These are phyloP conservation scores for rabbit (Oryctolagus cuniculus) DNA, from an alignment of 2,113 vertebrate genomes.

Conservation along the genomic window DNA sequence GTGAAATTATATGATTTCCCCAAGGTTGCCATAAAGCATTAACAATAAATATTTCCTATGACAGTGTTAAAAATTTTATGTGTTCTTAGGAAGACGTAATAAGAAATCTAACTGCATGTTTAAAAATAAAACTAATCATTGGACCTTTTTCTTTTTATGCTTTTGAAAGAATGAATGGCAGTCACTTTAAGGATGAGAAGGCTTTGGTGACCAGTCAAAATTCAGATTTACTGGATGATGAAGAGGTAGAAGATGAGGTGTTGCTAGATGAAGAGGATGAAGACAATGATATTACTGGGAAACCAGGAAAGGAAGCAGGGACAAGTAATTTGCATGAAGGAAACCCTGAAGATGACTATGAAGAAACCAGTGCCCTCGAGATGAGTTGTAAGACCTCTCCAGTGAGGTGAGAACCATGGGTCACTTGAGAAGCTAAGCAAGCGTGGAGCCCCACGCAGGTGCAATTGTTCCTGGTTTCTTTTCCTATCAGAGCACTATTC, in stretches of 20 bases:
- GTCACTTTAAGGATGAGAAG: constrained; percentile 95
- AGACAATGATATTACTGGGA: constrained; percentile 88
- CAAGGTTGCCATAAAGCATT: not conserved
- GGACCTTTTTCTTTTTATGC: constrained; percentile 29
- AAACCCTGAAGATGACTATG: constrained; percentile 92
- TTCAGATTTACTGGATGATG: constrained; percentile 94
- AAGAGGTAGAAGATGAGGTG: constrained; percentile 95
- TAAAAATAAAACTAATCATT: not conserved
- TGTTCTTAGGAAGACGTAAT: not conserved
- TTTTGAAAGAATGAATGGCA: constrained; percentile 93
- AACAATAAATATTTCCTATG: not conserved
- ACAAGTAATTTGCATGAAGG: constrained; percentile 89
- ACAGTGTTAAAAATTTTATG: not conserved
- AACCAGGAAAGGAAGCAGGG: constrained; percentile 88
- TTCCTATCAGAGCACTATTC: not conserved
- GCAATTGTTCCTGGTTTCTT: not conserved
- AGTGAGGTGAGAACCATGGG: constrained; percentile 89
- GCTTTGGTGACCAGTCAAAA: constrained; percentile 89
- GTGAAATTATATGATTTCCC: constrained; percentile 33
- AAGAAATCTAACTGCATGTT: not conserved
- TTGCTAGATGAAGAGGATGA: constrained; percentile 95
- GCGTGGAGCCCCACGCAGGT: rapidly evolving
- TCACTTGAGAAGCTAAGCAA: not conserved
- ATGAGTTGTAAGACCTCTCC: constrained; percentile 95
- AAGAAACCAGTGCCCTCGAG: constrained; percentile 90